Conservation (phyloP, 2,113 vertebrate genomes). For the Lates calcarifer region DNA sequence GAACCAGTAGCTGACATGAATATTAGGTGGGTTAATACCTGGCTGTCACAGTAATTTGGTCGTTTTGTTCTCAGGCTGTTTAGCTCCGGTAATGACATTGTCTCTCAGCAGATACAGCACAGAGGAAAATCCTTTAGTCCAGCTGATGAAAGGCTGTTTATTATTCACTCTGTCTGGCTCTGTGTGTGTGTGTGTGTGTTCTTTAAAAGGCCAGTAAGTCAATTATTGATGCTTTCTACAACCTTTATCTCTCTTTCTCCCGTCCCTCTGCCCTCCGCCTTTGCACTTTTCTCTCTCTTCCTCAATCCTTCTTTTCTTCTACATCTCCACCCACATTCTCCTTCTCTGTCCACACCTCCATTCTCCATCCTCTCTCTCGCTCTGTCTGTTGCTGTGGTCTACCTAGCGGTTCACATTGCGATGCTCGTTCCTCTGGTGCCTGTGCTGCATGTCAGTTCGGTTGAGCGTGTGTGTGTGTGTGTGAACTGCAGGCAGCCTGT, state of each 20-base stretch:
- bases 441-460: slow-evolving; percentile 35
- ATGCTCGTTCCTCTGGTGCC: slow-evolving; percentile 39
- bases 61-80: slow-evolving; percentile 51
- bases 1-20: background rate
- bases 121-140: slow-evolving; percentile 51
- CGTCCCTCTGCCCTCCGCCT: slow-evolving; percentile 6
- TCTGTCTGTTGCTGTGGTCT: slow-evolving; percentile 37
- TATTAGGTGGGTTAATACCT: slow-evolving; percentile 25
- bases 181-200: slow-evolving; percentile 17
- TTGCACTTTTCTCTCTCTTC: slow-evolving; percentile 11
- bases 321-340: background rate
- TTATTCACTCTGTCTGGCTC: slow-evolving; percentile 32
- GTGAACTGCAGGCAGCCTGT: slow-evolving; percentile 26
- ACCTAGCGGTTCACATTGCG: background rate
- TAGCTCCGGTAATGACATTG: slow-evolving; percentile 34
- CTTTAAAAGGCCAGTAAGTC: slow-evolving; percentile 62
- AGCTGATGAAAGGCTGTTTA: slow-evolving; percentile 54
- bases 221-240: slow-evolving; percentile 70
- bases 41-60: slow-evolving; percentile 42
- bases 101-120: background rate
- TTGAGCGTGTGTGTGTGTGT: slow-evolving; percentile 27
- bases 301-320: background rate
- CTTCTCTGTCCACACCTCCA: background rate
- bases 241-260: slow-evolving; percentile 9
- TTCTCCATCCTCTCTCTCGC: background rate